Percentiles rank a stretch among this genome's conserved stretches.
Conservation (phyloP, 2,888 invertebrate genomes). For the Synergus japonicus region DNA sequence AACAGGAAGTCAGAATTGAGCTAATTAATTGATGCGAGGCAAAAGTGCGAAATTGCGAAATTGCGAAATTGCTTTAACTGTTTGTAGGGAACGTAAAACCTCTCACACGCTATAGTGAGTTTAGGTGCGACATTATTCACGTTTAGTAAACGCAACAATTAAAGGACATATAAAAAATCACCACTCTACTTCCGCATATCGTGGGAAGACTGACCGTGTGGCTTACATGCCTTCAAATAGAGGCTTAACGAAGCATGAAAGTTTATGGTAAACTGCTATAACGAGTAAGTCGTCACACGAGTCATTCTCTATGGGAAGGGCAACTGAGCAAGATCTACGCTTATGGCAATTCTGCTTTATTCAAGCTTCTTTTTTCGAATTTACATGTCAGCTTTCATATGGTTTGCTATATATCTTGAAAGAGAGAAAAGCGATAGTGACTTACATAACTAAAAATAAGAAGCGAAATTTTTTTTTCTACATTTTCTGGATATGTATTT, state of each 20-base stretch:
- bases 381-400: background rate
- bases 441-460: background rate
- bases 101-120: slow-evolving; percentile 39
- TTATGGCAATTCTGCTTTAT: slow-evolving; percentile 26
- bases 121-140: slow-evolving; percentile 10
- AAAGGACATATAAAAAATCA: background rate
- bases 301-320: slow-evolving; percentile 26
- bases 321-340: background rate
- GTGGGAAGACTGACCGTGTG: slow-evolving; percentile 24
- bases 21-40: slow-evolving; percentile 71
- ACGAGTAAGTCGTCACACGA: slow-evolving; percentile 41
- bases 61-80: slow-evolving; percentile 46
- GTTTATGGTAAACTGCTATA: slow-evolving; percentile 30
- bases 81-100: slow-evolving; percentile 59
- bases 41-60: slow-evolving; percentile 65
- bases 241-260: slow-evolving; percentile 35
- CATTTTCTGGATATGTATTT: background rate
- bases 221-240: slow-evolving; percentile 6
- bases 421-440: background rate
- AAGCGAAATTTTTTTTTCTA: background rate
- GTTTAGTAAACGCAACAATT: slow-evolving; percentile 25
- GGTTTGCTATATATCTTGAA: slow-evolving; percentile 4
- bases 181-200: slow-evolving; percentile 24
- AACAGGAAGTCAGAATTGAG: slow-evolving; percentile 74
- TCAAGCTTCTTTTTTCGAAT: background rate